A percentile compares a stretch with the other conserved stretches of the same genome.
phyloP scores from a whole-genome alignment of 1,140 invertebrate species.

The Papilio xuthus region DNA sequence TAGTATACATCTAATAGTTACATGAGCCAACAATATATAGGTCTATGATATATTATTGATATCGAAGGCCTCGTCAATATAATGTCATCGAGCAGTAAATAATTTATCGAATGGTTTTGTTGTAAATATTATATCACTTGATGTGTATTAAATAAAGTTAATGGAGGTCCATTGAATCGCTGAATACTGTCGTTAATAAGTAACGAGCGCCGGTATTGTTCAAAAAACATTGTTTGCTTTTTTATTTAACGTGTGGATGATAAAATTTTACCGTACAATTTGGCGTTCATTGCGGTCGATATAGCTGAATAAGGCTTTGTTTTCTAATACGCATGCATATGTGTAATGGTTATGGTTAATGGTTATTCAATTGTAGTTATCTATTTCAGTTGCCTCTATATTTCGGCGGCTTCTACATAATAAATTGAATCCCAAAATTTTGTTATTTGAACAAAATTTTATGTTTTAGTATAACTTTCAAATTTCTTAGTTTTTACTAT shows the following conservation, averaged over 20 bases:
- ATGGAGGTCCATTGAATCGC: constrained; percentile 19
- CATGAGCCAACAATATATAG: background rate
- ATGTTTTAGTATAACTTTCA: too few species aligned
- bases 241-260: constrained; percentile 13
- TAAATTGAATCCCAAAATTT: too few species aligned
- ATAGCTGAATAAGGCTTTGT: background rate
- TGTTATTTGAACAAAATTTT: too few species aligned
- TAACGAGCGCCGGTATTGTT: constrained; percentile 27
- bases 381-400: background rate
- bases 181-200: constrained; percentile 16
- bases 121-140: constrained; percentile 26
- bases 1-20: background rate
- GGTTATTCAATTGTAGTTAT: background rate
- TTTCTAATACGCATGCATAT: background rate
- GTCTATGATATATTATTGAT: background rate
- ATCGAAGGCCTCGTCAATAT: background rate
- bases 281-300: background rate
- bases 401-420: too few species aligned
- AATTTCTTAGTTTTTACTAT: too few species aligned
- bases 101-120: constrained; percentile 24
- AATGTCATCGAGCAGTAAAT: constrained; percentile 25
- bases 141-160: constrained; percentile 23
- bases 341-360: background rate
- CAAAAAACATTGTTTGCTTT: constrained; percentile 24
- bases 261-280: constrained; percentile 30